Base-by-base conservation (phyloP, 2,888 invertebrate genomes). In the Caenorhabditis imperialis region DNA sequence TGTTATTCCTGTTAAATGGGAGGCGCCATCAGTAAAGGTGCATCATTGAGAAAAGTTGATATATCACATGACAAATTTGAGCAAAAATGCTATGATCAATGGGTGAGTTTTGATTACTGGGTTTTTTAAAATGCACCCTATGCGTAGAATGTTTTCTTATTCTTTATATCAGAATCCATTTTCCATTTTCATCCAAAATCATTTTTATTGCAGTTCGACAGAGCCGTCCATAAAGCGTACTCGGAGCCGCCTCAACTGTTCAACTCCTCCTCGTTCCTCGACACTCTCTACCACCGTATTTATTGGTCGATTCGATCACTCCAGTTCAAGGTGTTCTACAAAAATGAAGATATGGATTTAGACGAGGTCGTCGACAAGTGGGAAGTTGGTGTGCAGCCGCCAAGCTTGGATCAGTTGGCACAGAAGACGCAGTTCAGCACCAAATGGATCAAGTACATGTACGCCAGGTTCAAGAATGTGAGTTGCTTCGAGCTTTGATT, bases 381-480 rank as follows among this genome's bases (percentile, higher is more conserved):
- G 77, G 82, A 82, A 44, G 33, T 79, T 2, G 78, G 76, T 1
- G 72, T 82, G 0, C 81, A 81, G 38, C 82, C 82, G 10, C 79
- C 79, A 0, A 51, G 73, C 2, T 47, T 82, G 20, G 77, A 78
- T 22, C 47, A 54, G 12, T 27, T 81, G 42, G 67, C 71, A 10
- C 20, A 54, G 27, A 51, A 35, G 25, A 77, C 80, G 7, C 58
- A 78, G 48, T 77, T 79, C 42, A 75, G 67, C 48, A 62, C 75
- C 14, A 67, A 72, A 71, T 85, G 83, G 84, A 70, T 85, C 16
- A 85, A 85, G 77, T 85, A 85, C 62, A 83, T 84, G 81, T 85
- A 85, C 55, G 79, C 77, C 0, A 61, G 69, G 51, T 85, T 85
- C 53, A 85, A 85, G 63, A 83, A 84, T 73, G 85, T 85, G 37